A percentile compares a stretch with the other conserved stretches of the same genome.
Conservation (phyloP, 2,797 vertebrate genomes). For the Sebastes miniatus region DNA sequence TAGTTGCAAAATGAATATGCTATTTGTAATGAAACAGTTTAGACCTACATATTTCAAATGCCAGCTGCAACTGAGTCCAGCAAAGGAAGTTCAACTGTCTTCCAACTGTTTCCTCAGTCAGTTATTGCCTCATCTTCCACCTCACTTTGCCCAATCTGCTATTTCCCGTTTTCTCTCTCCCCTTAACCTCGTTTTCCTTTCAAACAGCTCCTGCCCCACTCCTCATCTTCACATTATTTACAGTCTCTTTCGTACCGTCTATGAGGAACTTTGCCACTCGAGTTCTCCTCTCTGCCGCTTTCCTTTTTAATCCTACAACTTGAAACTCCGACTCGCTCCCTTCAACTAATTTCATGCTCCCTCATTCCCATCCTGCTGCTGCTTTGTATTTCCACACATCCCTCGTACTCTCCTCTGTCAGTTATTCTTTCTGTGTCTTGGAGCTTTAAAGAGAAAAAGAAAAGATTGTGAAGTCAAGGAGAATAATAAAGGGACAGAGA, state of each 20-base stretch:
- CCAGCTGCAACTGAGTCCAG: background rate
- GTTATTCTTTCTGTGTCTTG: slow-evolving; percentile 22
- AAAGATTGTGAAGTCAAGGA: slow-evolving; percentile 8
- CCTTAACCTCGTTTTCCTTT: background rate
- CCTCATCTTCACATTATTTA: background rate
- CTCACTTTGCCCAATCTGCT: slow-evolving; percentile 4
- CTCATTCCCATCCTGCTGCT: slow-evolving; percentile 9
- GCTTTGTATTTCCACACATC: slow-evolving; percentile 5
- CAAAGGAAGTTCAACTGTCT: slow-evolving; percentile 14
- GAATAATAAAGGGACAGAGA: slow-evolving; percentile 18
- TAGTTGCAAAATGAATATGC: background rate
- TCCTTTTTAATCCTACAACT: slow-evolving; percentile 28
- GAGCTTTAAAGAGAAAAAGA: slow-evolving; percentile 9
- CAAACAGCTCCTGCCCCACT: background rate
- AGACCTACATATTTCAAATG: background rate
- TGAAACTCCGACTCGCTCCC: slow-evolving; percentile 20
- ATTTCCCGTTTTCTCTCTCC: background rate
- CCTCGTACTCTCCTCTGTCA: background rate
- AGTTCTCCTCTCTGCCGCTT: slow-evolving; percentile 14
- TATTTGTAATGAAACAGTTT: background rate
- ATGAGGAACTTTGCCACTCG: background rate
- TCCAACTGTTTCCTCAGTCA: slow-evolving; percentile 8
- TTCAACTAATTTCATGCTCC: slow-evolving; percentile 34
- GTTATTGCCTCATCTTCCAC: slow-evolving; percentile 37
- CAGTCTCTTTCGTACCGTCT: background rate